These are phyloP conservation scores for Euura saliciscinereae DNA, from an alignment of 1,140 invertebrate species.

Conservation along the genomic window DNA sequence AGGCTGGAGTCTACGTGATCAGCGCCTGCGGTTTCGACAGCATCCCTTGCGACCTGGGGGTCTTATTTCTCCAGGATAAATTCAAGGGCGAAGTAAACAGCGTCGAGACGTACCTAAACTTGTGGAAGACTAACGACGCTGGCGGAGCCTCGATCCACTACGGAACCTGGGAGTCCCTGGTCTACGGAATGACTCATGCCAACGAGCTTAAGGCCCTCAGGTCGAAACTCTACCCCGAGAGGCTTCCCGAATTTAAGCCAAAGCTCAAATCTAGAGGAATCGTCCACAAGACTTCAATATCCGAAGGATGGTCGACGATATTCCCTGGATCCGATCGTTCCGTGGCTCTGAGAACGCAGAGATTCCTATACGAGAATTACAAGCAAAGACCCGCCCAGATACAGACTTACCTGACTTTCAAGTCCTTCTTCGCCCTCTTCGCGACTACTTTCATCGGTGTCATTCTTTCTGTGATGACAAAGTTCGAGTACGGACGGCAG, in stretches of 20 bases:
- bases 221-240: conserved; percentile 68
- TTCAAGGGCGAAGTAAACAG: conserved; percentile 76
- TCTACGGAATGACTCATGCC: conserved; percentile 72
- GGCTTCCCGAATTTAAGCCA: conserved; percentile 68
- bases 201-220: conserved; percentile 69
- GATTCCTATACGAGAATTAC: conserved; percentile 71
- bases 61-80: conserved; percentile 74
- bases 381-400: conserved; percentile 75
- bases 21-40: conserved; percentile 91
- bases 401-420: conserved; percentile 67
- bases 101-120: conserved; percentile 74
- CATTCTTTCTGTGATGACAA: conserved; percentile 71
- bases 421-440: conserved; percentile 57
- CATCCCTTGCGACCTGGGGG: conserved; percentile 87
- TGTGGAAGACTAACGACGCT: conserved; percentile 41
- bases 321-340: conserved; percentile 84
- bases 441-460: conserved; percentile 61
- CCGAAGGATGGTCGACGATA: conserved; percentile 73
- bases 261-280: conserved; percentile 61
- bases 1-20: conserved; percentile 81
- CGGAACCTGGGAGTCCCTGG: conserved; percentile 83
- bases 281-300: conserved; percentile 68
- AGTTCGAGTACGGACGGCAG: conserved; percentile 67
- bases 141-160: conserved; percentile 66
- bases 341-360: conserved; percentile 78